These are phyloP conservation scores for Pseudoips prasinana DNA, from an alignment of 2,888 invertebrate genomes.

Conservation along the genomic window DNA sequence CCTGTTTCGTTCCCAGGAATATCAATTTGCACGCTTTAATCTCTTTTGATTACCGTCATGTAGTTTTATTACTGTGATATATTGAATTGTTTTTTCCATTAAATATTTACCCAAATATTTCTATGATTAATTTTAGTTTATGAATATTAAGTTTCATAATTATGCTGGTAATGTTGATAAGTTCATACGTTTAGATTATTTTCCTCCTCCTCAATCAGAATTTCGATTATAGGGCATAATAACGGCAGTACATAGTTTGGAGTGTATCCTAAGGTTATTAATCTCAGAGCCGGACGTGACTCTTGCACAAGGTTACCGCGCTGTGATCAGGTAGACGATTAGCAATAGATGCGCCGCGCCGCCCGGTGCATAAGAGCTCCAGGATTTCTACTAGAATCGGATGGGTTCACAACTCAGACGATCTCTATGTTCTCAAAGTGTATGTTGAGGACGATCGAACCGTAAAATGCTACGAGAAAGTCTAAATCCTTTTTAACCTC, in stretches of 20 bases:
- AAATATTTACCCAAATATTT: no score
- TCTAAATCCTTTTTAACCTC: constrained; percentile 79
- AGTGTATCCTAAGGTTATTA: constrained; percentile 12
- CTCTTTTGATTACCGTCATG: constrained; percentile 50
- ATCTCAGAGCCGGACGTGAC: constrained; percentile 17
- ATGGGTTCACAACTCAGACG: constrained; percentile 37
- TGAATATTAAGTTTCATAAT: no score
- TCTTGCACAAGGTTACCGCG: constrained; percentile 11
- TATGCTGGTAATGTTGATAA: no score
- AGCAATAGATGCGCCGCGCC: background rate
- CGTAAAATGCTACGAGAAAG: constrained; percentile 70
- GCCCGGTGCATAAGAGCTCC: constrained; percentile 9
- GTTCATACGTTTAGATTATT: no score
- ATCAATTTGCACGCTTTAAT: constrained; percentile 69
- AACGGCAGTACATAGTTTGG: constrained; percentile 3
- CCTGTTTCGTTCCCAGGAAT: constrained; percentile 64
- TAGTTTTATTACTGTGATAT: constrained; percentile 37
- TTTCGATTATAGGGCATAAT: background rate
- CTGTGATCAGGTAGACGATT: constrained; percentile 8
- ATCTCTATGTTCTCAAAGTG: constrained; percentile 47
- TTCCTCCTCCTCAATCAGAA: no score
- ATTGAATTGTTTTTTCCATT: no score
- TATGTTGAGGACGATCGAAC: constrained; percentile 60
- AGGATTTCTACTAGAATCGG: constrained; percentile 27
- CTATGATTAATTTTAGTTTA: no score